Base-by-base conservation (phyloP, 2,888 invertebrate genomes). In the Orthosia gracilis region DNA sequence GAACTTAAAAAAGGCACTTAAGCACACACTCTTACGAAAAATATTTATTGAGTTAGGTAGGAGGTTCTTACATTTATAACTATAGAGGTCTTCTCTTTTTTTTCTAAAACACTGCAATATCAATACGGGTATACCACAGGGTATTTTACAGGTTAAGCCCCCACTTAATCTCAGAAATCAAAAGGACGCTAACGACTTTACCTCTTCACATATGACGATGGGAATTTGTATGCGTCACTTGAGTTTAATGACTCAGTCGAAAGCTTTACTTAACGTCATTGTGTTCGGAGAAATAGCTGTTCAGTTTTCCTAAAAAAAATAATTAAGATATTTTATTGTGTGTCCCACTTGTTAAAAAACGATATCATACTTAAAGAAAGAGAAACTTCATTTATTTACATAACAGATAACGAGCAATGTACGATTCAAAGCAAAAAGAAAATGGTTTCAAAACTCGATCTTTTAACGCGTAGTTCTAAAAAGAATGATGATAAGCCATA, bases 211-310 rank as follows among this genome's bases (percentile, higher is more conserved):
- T 66, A 47, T 55, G 55, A 65, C 59, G 55, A 73, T 70, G 81
- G 73, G 77, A 70, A 82, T 77, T 77, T 70, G 23, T 65, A 77
- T 81, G 81, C 72, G 81, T 81, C 77, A 82, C 70, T 62, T 67
- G 52, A 67, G 40, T 80, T 81, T 70, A 73, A 77, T 81, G 77
- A 73, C 55, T 81, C 80, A 73, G 26, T 64, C 49, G 18, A 69
- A 81, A 73, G 77, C 64, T 81, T 80, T 76, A 76, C 68, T 58
- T 62, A 70, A 80, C 68, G 71, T 80, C 47, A 64, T 70, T 58
- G 49, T 9, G 71, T 76, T 69, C 61, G 18, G n/a, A 49, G 65
- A 76, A 71, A 66, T 61, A 54, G 18, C 31, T 67, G 50, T 59
- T 67, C 47, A 23, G n/a, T 58, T 17, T 50, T 69, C 26, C 23